Base-by-base conservation (phyloP, 92 coral and sea anemone species). In the Hydrozoanthus gracilis region DNA sequence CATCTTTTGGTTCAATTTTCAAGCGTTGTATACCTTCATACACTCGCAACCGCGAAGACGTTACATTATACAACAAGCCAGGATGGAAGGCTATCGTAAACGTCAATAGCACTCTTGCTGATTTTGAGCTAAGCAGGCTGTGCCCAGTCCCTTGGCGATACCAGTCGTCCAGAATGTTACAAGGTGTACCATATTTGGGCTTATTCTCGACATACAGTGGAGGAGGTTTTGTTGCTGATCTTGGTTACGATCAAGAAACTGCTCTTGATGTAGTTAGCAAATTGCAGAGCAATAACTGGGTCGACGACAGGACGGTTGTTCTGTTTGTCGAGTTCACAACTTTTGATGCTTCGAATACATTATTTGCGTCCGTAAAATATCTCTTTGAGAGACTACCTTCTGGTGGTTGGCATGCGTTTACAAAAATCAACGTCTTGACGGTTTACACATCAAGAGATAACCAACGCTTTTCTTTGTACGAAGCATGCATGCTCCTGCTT, bases 201-300 rank as follows among this genome's bases (percentile, higher is more conserved):
- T 39, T 54, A 39, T 76, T 60, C 70, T 66, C 75, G 7, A 69
- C 87, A 5, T 94, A 94, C 89, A 60, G 76, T 48, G 95, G 95
- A 3, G 95, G 95, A 35, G 98, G 98, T 9, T 95, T 60, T 87
- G 98, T 95, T 3, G 94, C 95, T 8, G 96, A 94, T 51, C 93
- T 95, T 60, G 94, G 98, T 10, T 95, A 92, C 88, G 87, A 91
- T 83, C 71, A 83, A 47, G 83, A 84, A 76, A 84, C 89, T 8
- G 98, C 98, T 10, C 51, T 83, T 16, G 69, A 87, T 47, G 87
- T 88, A 12, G 71, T 93, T 20, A 77, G 35, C 10, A 73, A 78
- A 17, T 82, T 95, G 45, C 91, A 88, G 71, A 49, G 84, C 44
- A 80, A 83, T 6, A 48, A 87, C 49, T 94, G 98, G 98, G 88